These are phyloP conservation scores for Epinotia demarniana DNA, from an alignment of 2,888 invertebrate species.

Conservation along the genomic window DNA sequence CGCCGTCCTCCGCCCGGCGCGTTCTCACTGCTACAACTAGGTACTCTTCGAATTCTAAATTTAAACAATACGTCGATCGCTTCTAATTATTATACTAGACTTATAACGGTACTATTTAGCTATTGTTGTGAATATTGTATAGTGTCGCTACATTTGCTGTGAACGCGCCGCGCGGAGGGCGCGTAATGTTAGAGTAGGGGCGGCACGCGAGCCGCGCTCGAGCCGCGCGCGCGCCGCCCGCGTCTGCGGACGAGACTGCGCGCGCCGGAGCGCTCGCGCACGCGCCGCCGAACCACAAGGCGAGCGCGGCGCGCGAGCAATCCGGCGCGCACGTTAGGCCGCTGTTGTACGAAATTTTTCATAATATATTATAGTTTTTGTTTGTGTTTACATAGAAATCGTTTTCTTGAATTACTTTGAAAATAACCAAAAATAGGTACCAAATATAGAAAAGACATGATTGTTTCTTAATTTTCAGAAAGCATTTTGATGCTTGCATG, in stretches of 20 bases:
- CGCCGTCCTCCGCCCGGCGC: slow-evolving; percentile 54
- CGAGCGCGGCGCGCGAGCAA: slow-evolving; percentile 56
- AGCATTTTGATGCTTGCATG: slow-evolving; percentile 85
- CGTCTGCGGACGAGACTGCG: background rate
- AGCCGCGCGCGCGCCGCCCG: background rate
- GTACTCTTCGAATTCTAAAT: slow-evolving; percentile 76
- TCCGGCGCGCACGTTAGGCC: slow-evolving; percentile 45
- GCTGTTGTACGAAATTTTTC: slow-evolving; percentile 79
- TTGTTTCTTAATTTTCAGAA: slow-evolving; percentile 82
- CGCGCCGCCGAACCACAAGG: slow-evolving; percentile 47
- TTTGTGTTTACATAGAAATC: slow-evolving; percentile 81
- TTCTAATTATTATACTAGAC: slow-evolving; percentile 77
- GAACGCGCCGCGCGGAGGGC: slow-evolving; percentile 48
- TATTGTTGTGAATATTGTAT: slow-evolving; percentile 72
- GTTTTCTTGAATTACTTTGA: slow-evolving; percentile 80
- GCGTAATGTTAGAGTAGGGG: slow-evolving; percentile 29
- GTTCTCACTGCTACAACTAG: slow-evolving; percentile 58
- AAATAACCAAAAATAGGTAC: slow-evolving; percentile 84
- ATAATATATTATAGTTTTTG: slow-evolving; percentile 82
- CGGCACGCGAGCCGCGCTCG: slow-evolving; percentile 2
- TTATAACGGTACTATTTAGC: slow-evolving; percentile 78
- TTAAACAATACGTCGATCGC: slow-evolving; percentile 72
- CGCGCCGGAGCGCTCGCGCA: slow-evolving; percentile 30
- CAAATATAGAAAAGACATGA: slow-evolving; percentile 83
- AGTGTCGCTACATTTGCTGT: slow-evolving; percentile 54